Percentiles rank a stretch among this genome's conserved stretches.
phyloP scores from a whole-genome alignment of 2,888 invertebrate species.

The Tetropium fuscum region DNA sequence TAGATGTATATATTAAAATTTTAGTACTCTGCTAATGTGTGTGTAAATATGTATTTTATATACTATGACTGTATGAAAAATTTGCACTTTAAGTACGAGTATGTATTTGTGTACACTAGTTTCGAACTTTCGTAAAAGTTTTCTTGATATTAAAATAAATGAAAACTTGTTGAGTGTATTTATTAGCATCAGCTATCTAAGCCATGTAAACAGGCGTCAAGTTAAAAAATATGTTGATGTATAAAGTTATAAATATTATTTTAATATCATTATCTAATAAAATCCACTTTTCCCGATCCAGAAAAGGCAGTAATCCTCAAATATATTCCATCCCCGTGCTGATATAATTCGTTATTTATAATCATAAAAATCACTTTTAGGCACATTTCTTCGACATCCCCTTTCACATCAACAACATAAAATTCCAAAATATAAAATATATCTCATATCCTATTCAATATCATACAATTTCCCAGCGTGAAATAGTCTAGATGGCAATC shows the following conservation, averaged over 20 bases:
- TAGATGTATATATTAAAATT: too few species aligned
- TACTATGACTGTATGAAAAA: too few species aligned
- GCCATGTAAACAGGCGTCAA: neutral
- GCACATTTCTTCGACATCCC: conserved; percentile 27
- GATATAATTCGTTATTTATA: conserved; percentile 33
- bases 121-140: too few species aligned
- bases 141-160: too few species aligned
- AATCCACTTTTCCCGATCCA: neutral
- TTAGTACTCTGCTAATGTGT: too few species aligned
- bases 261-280: conserved; percentile 16
- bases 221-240: too few species aligned
- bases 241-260: conserved; percentile 5
- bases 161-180: too few species aligned
- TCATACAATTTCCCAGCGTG: conserved; percentile 55
- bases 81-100: too few species aligned
- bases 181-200: too few species aligned
- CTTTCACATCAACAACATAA: conserved; percentile 38
- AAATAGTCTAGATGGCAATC: conserved; percentile 56
- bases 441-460: conserved; percentile 56
- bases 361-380: conserved; percentile 33
- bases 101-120: too few species aligned
- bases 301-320: conserved; percentile 9
- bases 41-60: too few species aligned
- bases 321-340: conserved; percentile 2
- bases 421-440: conserved; percentile 52